These are phyloP conservation scores for Onthophagus taurus DNA, from an alignment of 1,140 invertebrate species.

Conservation along the genomic window DNA sequence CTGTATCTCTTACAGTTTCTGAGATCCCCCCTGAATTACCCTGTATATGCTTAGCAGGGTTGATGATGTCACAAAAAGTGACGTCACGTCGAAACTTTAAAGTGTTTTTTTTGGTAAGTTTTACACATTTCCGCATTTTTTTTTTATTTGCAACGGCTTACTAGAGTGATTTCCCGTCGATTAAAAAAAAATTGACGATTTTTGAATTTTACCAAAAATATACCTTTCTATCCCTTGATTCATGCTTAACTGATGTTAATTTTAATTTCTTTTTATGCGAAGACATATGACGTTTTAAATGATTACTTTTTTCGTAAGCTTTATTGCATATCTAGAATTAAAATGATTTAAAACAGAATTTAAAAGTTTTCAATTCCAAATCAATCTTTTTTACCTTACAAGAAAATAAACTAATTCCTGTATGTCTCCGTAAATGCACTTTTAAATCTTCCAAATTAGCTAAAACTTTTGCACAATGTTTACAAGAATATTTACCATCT, in stretches of 20 bases:
- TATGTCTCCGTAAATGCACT: conserved; percentile 33
- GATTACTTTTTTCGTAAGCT: conserved; percentile 31
- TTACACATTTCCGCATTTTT: no score
- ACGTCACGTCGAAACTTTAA: no score
- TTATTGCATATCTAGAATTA: conserved; percentile 30
- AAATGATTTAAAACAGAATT: not conserved
- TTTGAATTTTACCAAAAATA: conserved; percentile 1
- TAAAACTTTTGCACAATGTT: conserved; percentile 28
- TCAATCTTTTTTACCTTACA: conserved; percentile 22
- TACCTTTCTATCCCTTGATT: conserved; percentile 18
- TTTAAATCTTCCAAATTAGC: conserved; percentile 26
- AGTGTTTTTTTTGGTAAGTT: no score
- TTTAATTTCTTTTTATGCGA: conserved; percentile 20
- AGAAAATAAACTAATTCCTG: conserved; percentile 26
- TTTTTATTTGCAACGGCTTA: no score
- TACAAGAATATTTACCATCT: conserved; percentile 23
- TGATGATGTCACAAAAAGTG: no score
- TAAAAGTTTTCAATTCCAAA: not conserved
- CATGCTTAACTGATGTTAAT: not conserved
- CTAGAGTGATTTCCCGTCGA: no score
- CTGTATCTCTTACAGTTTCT: no score
- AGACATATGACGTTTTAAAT: conserved; percentile 30
- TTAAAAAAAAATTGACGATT: not conserved
- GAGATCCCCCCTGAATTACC: no score
- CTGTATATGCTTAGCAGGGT: no score